Percentiles rank a stretch among this genome's conserved stretches.
Conservation (phyloP, 2,888 invertebrate genomes). For the Epinotia bilunana region DNA sequence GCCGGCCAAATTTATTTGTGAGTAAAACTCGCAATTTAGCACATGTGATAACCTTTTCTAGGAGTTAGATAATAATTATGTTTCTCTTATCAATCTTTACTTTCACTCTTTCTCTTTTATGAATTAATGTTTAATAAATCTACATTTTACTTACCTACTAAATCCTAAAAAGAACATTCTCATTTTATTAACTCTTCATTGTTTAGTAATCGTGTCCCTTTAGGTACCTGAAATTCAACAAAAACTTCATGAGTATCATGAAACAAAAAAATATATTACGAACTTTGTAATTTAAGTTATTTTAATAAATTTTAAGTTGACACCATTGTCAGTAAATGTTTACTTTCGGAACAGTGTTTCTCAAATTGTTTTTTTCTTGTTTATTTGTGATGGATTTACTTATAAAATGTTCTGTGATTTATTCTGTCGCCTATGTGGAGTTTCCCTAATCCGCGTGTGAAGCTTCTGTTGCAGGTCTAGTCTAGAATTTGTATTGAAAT, state of each 20-base stretch:
- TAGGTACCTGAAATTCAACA: constrained; percentile 77
- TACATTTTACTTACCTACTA: constrained; percentile 27
- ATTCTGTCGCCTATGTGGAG: constrained; percentile 53
- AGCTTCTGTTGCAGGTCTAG: constrained; percentile 73
- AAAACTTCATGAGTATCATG: constrained; percentile 55
- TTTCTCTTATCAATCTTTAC: constrained; percentile 37
- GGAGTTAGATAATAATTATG: constrained; percentile 37
- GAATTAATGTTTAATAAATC: constrained; percentile 31
- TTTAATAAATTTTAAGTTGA: constrained; percentile 44
- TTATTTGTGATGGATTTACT: constrained; percentile 60
- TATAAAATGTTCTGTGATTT: constrained; percentile 71
- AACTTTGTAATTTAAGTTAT: constrained; percentile 44
- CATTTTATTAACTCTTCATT: constrained; percentile 49
- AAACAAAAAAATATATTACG: constrained; percentile 42
- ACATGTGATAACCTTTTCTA: constrained; percentile 65
- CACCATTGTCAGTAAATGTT: constrained; percentile 52
- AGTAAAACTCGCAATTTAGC: constrained; percentile 66
- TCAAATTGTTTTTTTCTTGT: constrained; percentile 72
- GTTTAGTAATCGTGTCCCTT: constrained; percentile 66
- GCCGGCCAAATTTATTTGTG: constrained; percentile 50
- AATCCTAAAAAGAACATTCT: constrained; percentile 37
- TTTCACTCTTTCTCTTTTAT: constrained; percentile 28
- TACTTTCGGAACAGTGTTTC: constrained; percentile 80
- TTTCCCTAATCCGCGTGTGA: constrained; percentile 55
- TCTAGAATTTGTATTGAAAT: constrained; percentile 72